Evolutionary conservation across 2,113 vertebrate genomes (phyloP), one percentile per base, ranked within the genome.

Genomic region (Channa maculata): DNA sequence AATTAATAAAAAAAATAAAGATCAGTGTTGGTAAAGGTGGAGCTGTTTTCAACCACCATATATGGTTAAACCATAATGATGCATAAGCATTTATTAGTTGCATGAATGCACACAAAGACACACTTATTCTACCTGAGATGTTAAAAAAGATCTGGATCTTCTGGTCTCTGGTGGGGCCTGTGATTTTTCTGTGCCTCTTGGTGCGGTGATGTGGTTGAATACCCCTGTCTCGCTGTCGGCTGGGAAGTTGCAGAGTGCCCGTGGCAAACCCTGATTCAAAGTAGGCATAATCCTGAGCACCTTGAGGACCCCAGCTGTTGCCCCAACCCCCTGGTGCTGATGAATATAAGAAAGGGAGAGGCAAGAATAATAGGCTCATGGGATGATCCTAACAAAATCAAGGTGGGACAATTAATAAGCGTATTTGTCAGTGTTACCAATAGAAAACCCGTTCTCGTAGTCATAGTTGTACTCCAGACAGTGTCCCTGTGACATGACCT

Each of bases 381-480:
- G 15, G 13, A 67, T 2, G n/a, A 36, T 49, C 68, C 5, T 11
- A 3, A 13, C 8, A 53, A 62, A 74, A 24, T 4, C 6, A 2
- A 36, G 1, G 6, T 33, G 9, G 3, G 0, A 14, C 8, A 11
- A 44, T 75, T n/a, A 2, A 6, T 8, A 45, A 5, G 60, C 5
- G 55, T 44, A 9, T 71, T 24, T 52, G 10, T 44, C 11, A 1
- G 1, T 34, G 14, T 89, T 94, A 99, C 98, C 95, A 65, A 99
- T 99, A 41, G 96, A 96, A 92, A 99, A 99, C 75, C 98, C 98
- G 61, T 99, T 99, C 84, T 99, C 97, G 0, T 99, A 99, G 91
- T 99, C 95, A 8, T 99, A 99, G 90, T 99, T 98, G 88, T 98
- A 99, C 90, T 99, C 98, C 51, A 99, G 94, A 89, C 98, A 99